Evolutionary conservation across 2,797 vertebrate species (phyloP), one percentile per base, ranked within the genome.

Genomic region (Schizopygopsis malacanthus): DNA sequence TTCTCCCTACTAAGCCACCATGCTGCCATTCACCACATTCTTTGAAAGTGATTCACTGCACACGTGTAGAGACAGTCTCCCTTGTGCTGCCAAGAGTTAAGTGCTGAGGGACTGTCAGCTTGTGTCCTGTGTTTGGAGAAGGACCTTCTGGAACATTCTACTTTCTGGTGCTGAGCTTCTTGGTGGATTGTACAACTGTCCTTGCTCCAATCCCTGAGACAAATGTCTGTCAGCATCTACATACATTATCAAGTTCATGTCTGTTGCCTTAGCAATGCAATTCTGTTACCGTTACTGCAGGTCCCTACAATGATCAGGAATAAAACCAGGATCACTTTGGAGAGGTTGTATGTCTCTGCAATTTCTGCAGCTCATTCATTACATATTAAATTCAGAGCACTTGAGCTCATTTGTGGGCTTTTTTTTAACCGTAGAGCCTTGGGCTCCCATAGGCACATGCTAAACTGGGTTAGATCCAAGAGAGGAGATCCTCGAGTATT

Each of bases 391-490:
- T 33, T 7, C 7, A 67, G 15, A 79, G 77, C 8, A 43, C 33
- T 56, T 39, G 6, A 37, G 25, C 45, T 33, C 4, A 56, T 77
- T n/a, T 61, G 9, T 61, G 81, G 67, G 69, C 82, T 2, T 1
- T 33, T 61, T 41, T 79, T 72, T 86, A 37, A 37, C 33, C 16
- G 15, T 67, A 67, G 28, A 67, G 63, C 39, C 9, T 85, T 18
- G 28, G 43, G 45, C 10, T 54, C 33, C 33, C 45, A 39, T 12
- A 45, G 22, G 80, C 50, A 3, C 83, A 73, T 25, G 43, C 67
- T 90, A 88, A 94, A 93, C 87, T 93, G 89, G 93, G 92, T 92
- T 91, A 91, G 78, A 90, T 92, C 88, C 90, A 43, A 70, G 33
- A 43, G 82, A 85, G 82, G 75, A 87, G 33, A 25, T 12, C 54